These are phyloP conservation scores for Diplolepis rosae DNA, from an alignment of 2,888 invertebrate genomes.

Conservation along the genomic window DNA sequence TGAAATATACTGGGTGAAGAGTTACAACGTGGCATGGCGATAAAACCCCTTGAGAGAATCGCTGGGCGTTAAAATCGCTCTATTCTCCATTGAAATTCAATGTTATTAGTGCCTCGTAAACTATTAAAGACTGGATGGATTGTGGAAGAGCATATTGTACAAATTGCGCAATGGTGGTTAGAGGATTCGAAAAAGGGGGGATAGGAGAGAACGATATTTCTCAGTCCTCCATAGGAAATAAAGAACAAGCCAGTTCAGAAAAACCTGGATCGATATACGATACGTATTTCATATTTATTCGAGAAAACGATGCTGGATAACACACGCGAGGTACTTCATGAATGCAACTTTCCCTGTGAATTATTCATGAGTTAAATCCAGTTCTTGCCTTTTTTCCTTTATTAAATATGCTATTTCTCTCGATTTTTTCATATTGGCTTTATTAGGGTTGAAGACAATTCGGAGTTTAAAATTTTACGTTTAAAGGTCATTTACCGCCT, in stretches of 20 bases:
- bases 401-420: not conserved
- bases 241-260: slow-evolving; percentile 23
- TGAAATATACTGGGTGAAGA: slow-evolving; percentile 7
- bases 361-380: slow-evolving; percentile 28
- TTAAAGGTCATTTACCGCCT: too few species aligned
- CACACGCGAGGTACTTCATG: slow-evolving; percentile 19
- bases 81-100: slow-evolving; percentile 12
- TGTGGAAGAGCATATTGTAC: not conserved
- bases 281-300: slow-evolving; percentile 31
- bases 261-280: slow-evolving; percentile 23
- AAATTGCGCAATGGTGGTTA: slow-evolving; percentile 18
- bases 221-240: not conserved
- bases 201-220: not conserved
- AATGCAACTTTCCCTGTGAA: slow-evolving; percentile 21
- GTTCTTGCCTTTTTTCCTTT: slow-evolving; percentile 16
- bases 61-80: slow-evolving; percentile 1
- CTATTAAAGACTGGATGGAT: not conserved
- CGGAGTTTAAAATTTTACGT: too few species aligned
- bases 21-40: slow-evolving; percentile 3
- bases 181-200: not conserved
- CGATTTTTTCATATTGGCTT: not conserved
- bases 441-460: not conserved
- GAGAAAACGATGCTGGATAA: slow-evolving; percentile 25
- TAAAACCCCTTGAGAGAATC: slow-evolving; percentile 1
- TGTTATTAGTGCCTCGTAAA: not conserved